A percentile compares a stretch with the other conserved stretches of the same genome.
Conservation (phyloP, 2,888 invertebrate species). For the Cantharis rustica region DNA sequence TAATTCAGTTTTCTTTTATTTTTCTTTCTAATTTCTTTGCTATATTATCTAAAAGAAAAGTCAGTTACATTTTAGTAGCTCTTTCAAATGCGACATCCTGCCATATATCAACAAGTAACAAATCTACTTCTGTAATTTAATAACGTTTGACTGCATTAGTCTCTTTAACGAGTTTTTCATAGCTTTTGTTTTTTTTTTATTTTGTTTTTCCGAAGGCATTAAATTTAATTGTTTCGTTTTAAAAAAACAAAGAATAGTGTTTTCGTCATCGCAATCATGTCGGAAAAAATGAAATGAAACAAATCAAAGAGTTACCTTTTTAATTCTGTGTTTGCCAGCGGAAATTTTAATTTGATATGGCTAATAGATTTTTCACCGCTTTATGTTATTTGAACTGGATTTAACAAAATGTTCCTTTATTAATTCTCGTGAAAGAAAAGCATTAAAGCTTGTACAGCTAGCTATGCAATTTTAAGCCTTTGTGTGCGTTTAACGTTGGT, state of each 20-base stretch:
- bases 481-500: background rate
- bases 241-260: background rate
- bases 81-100: background rate
- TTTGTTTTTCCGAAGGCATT: background rate
- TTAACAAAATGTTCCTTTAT: background rate
- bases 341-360: background rate
- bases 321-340: background rate
- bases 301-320: background rate
- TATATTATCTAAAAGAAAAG: background rate
- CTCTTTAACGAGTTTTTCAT: background rate
- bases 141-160: conserved; percentile 1
- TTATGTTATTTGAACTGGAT: background rate
- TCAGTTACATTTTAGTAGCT: background rate
- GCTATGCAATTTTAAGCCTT: background rate
- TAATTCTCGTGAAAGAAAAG: background rate
- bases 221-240: background rate
- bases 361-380: background rate
- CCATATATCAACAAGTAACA: conserved; percentile 2
- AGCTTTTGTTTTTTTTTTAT: background rate
- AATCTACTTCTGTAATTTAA: conserved; percentile 10
- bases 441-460: background rate
- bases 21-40: background rate
- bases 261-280: background rate
- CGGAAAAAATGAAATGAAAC: background rate
- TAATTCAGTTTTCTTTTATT: conserved; percentile 1